These are phyloP conservation scores for Stegodyphus mimosarum DNA, from an alignment of 1,140 invertebrate species.

Conservation along the genomic window DNA sequence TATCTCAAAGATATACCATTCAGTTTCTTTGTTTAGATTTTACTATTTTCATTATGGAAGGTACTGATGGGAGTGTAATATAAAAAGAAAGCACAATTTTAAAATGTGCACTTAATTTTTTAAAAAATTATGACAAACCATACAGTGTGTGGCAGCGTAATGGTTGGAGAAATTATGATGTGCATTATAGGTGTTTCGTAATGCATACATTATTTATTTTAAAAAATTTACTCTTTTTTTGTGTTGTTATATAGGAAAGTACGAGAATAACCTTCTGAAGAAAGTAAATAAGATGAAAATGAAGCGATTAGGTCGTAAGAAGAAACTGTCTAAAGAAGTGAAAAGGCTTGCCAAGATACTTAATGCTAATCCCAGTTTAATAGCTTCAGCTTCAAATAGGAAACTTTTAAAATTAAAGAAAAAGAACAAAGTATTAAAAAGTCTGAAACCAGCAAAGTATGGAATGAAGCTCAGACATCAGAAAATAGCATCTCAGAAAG, in stretches of 20 bases:
- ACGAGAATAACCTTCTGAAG: slow-evolving; percentile 42
- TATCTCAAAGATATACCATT: too few relatives aligned
- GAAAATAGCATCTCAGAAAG: slow-evolving; percentile 29
- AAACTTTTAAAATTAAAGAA: slow-evolving; percentile 51
- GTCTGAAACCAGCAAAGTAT: slow-evolving; percentile 20
- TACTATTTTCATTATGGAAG: too few relatives aligned
- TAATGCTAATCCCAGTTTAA: slow-evolving; percentile 40
- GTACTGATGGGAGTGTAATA: background rate
- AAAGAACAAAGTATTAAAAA: slow-evolving; percentile 21
- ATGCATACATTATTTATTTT: background rate
- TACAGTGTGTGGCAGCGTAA: background rate
- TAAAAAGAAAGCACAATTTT: background rate
- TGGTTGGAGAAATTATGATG: background rate
- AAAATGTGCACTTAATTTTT: background rate
- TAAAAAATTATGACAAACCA: background rate
- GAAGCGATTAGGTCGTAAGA: slow-evolving; percentile 34
- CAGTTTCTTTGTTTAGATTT: too few relatives aligned
- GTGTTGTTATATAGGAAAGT: slow-evolving; percentile 7
- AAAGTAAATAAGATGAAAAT: slow-evolving; percentile 50
- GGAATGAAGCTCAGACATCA: slow-evolving; percentile 44
- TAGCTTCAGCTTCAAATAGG: slow-evolving; percentile 35
- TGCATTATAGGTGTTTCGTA: background rate
- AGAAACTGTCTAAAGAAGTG: slow-evolving; percentile 45
- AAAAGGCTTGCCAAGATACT: slow-evolving; percentile 50
- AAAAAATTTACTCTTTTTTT: background rate